These are phyloP conservation scores for Hydrolagus colliei DNA, from an alignment of 2,797 vertebrate genomes.

Conservation along the genomic window DNA sequence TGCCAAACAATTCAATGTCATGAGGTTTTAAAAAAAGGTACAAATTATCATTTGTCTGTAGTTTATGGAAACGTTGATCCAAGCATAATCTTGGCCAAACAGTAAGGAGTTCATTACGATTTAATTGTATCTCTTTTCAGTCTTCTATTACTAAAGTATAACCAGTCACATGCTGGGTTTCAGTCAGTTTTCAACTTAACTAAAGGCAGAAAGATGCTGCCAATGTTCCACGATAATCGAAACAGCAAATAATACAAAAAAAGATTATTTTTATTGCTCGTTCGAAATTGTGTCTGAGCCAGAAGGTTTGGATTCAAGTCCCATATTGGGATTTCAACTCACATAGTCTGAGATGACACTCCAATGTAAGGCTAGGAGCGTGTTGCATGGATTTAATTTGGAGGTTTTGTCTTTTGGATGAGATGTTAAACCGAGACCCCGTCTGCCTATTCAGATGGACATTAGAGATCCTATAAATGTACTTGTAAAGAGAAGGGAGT, in stretches of 20 bases:
- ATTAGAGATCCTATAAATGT: too few relatives aligned
- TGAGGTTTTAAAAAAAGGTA: not conserved
- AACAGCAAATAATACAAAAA: constrained; percentile 3
- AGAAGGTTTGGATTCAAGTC: not conserved
- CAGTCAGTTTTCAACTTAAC: not conserved
- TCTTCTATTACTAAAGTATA: constrained; percentile 25
- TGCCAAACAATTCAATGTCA: not conserved
- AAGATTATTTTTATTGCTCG: not conserved
- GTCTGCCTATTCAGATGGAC: too few relatives aligned
- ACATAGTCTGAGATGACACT: too few relatives aligned
- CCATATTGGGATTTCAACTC: not conserved
- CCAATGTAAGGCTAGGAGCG: too few relatives aligned
- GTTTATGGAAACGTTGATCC: not conserved
- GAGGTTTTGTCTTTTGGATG: too few relatives aligned
- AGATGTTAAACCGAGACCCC: too few relatives aligned
- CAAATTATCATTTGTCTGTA: not conserved
- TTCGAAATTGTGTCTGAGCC: too few relatives aligned
- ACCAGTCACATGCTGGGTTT: not conserved
- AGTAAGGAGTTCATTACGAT: not conserved
- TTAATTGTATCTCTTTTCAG: constrained; percentile 28
- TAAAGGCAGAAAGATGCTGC: constrained; percentile 5
- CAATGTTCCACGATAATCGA: not conserved
- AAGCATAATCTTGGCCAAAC: constrained; percentile 3
- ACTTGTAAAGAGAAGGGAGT: too few relatives aligned
- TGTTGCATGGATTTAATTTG: too few relatives aligned